phyloP scores from a whole-genome alignment of 2,113 vertebrate genomes.

The Xerus inauris region DNA sequence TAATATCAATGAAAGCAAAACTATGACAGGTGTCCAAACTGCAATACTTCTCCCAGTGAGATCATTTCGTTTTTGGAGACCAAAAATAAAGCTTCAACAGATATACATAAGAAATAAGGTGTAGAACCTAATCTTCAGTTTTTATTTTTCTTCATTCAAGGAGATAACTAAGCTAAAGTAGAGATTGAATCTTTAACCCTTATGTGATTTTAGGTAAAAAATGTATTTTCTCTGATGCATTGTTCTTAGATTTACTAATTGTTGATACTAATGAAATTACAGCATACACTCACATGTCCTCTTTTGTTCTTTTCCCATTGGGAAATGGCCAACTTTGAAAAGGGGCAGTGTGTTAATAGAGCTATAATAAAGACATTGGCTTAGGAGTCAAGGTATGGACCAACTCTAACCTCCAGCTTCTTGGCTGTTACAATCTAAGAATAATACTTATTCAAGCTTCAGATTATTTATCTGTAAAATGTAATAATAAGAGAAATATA shows the following conservation, averaged over 20 bases:
- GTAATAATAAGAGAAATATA: not conserved
- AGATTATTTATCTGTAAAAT: not conserved
- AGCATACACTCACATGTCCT: not conserved
- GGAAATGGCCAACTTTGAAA: not conserved
- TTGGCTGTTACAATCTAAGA: not conserved
- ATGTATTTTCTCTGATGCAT: not conserved
- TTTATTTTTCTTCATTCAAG: constrained; percentile 13
- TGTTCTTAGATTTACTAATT: not conserved
- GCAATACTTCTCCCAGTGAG: not conserved
- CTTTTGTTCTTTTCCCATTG: not conserved
- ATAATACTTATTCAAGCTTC: not conserved
- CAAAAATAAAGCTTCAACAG: constrained; percentile 2
- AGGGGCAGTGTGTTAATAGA: not conserved
- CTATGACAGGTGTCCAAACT: constrained; percentile 22
- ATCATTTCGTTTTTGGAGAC: not conserved
- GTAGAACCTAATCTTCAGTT: not conserved
- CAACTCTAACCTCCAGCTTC: not conserved
- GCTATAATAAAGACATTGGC: not conserved
- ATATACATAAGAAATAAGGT: not conserved
- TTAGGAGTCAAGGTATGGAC: not conserved
- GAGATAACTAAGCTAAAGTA: not conserved
- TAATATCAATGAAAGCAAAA: constrained; percentile 44
- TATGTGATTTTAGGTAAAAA: not conserved
- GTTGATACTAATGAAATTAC: not conserved
- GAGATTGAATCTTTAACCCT: constrained; percentile 17